Conservation (phyloP, 2,113 vertebrate genomes). For the Spermophilus dauricus region DNA sequence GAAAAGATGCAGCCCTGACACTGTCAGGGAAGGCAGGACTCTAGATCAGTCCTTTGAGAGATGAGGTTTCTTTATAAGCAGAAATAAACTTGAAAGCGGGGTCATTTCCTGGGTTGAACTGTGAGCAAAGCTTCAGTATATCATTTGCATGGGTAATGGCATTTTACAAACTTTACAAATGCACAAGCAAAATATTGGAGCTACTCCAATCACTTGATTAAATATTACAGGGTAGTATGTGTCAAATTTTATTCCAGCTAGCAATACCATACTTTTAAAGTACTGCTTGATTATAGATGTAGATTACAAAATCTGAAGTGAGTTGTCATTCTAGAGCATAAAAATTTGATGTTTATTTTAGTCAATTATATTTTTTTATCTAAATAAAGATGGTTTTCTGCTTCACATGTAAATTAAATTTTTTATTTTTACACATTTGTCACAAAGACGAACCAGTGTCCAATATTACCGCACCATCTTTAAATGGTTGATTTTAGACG, state of each 20-base stretch:
- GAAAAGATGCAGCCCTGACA: background rate
- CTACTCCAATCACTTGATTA: constrained; percentile 21
- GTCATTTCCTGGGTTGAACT: background rate
- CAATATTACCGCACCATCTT: background rate
- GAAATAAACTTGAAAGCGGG: background rate
- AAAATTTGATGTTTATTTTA: background rate
- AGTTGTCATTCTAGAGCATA: constrained; percentile 20
- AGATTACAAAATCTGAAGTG: constrained; percentile 36
- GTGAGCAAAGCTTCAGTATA: background rate
- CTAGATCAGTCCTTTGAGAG: background rate
- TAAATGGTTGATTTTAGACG: background rate
- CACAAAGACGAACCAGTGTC: background rate
- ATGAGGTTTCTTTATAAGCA: background rate
- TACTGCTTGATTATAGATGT: constrained; percentile 8
- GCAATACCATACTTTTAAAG: background rate
- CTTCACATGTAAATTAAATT: background rate
- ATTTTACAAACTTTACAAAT: background rate
- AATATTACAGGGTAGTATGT: background rate
- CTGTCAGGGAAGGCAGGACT: background rate
- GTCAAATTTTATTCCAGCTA: background rate
- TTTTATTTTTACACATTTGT: background rate
- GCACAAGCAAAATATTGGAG: background rate
- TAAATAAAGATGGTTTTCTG: constrained; percentile 46
- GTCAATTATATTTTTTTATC: background rate
- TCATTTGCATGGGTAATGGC: background rate